A percentile compares a stretch with the other conserved stretches of the same genome.
phyloP scores from a whole-genome alignment of 2,888 invertebrate genomes.

The Noctua pronuba region DNA sequence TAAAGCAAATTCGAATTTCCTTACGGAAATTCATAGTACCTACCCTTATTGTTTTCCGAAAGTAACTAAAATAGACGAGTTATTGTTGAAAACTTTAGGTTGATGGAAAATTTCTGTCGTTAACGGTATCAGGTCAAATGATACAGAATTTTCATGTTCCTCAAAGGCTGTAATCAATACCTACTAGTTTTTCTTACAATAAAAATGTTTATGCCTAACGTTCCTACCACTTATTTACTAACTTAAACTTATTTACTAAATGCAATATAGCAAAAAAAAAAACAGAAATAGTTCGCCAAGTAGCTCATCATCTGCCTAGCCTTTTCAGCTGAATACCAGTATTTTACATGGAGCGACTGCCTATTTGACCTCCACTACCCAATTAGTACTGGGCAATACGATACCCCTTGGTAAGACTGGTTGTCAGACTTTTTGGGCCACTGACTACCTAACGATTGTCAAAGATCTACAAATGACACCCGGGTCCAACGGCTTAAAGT shows the following conservation, averaged over 20 bases:
- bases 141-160: not conserved
- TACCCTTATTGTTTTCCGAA: not conserved
- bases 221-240: not conserved
- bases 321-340: too few species aligned
- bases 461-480: too few species aligned
- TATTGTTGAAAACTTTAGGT: not conserved
- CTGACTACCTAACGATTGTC: too few species aligned
- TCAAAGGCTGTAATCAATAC: not conserved
- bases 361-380: too few species aligned
- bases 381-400: too few species aligned
- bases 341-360: too few species aligned
- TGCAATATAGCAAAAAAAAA: not conserved
- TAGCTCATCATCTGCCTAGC: too few species aligned
- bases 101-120: not conserved
- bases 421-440: too few species aligned
- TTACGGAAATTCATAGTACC: slow-evolving; percentile 1
- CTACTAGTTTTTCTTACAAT: not conserved
- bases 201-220: not conserved
- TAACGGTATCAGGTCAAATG: not conserved
- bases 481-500: too few species aligned
- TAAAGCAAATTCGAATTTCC: slow-evolving; percentile 17
- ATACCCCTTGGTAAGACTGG: too few species aligned
- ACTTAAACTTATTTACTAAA: not conserved
- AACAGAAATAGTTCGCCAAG: not conserved
- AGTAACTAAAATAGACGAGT: not conserved